phyloP scores from a whole-genome alignment of 2,888 invertebrate species.

The Amblyjoppa proteus region DNA sequence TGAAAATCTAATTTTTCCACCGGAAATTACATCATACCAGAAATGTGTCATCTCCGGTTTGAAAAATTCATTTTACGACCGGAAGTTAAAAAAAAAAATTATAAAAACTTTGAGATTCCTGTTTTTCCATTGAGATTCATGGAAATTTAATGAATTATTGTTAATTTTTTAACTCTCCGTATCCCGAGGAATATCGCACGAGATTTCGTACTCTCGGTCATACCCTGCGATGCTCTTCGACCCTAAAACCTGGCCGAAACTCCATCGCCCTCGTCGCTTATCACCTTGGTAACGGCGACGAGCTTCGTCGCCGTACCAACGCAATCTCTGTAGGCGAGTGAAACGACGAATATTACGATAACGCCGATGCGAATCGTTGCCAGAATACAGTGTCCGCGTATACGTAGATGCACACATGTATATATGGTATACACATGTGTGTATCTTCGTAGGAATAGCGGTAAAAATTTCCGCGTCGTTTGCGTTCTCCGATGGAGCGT shows the following conservation, averaged over 20 bases:
- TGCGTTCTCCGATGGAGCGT: slow-evolving; percentile 36
- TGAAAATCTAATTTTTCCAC: too few species aligned
- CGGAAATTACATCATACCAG: too few species aligned
- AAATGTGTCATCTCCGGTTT: too few species aligned
- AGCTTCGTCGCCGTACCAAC: slow-evolving; percentile 45
- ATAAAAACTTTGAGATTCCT: too few species aligned
- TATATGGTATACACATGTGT: background rate
- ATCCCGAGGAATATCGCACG: background rate
- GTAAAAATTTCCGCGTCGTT: slow-evolving; percentile 60
- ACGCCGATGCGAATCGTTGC: slow-evolving; percentile 55
- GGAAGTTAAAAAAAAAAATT: too few species aligned
- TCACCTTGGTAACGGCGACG: slow-evolving; percentile 68
- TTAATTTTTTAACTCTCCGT: too few species aligned
- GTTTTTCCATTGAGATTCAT: too few species aligned
- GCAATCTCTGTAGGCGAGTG: slow-evolving; percentile 59
- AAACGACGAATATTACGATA: slow-evolving; percentile 60
- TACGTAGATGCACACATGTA: background rate
- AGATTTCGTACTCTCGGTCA: slow-evolving; percentile 14
- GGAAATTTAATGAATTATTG: background rate
- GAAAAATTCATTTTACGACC: too few species aligned
- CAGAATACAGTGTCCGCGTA: slow-evolving; percentile 16
- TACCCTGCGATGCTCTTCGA: slow-evolving; percentile 1
- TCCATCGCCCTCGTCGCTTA: slow-evolving; percentile 54
- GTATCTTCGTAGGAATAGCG: slow-evolving; percentile 28
- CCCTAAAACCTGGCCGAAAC: slow-evolving; percentile 48